Percentiles rank a stretch among this genome's conserved stretches.
Evolutionary conservation across 2,888 invertebrate species (phyloP).

Genomic region (Drosophila peninsularis): DNA sequence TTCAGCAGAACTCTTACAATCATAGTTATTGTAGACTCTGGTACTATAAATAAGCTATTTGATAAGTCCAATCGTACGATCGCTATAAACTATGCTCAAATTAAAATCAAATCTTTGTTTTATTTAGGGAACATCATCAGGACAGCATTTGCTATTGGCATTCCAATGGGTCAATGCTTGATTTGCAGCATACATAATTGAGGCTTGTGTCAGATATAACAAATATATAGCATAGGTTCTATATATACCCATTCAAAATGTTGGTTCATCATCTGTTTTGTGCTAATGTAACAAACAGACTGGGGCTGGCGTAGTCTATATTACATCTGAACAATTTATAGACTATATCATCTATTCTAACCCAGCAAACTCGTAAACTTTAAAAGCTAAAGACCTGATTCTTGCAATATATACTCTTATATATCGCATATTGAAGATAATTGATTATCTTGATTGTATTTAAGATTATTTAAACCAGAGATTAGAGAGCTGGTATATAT

Average conservation of each 20-base stretch:
- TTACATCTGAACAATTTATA: too few species aligned
- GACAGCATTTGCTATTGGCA: neutral
- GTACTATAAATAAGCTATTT: conserved; percentile 43
- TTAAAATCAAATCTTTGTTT: conserved; percentile 12
- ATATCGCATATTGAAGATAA: too few species aligned
- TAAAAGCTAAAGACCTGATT: neutral
- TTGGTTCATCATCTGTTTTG: neutral
- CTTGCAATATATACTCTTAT: neutral
- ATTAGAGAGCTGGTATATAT: neutral
- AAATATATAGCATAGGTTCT: neutral
- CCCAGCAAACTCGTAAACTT: neutral
- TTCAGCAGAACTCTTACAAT: conserved; percentile 24
- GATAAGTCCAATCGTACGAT: conserved; percentile 31
- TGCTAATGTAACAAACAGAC: neutral
- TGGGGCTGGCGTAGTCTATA: neutral
- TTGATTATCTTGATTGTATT: too few species aligned
- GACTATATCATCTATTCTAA: neutral
- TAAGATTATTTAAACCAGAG: too few species aligned
- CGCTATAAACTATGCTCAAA: conserved; percentile 20
- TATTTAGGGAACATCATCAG: neutral
- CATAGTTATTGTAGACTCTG: neutral
- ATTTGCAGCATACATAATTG: neutral
- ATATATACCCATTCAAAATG: too few species aligned
- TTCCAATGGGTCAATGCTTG: conserved; percentile 4
- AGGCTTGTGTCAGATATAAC: neutral